These are phyloP conservation scores for Peromyscus maniculatus DNA, from an alignment of 2,113 vertebrate genomes.

Conservation along the genomic window DNA sequence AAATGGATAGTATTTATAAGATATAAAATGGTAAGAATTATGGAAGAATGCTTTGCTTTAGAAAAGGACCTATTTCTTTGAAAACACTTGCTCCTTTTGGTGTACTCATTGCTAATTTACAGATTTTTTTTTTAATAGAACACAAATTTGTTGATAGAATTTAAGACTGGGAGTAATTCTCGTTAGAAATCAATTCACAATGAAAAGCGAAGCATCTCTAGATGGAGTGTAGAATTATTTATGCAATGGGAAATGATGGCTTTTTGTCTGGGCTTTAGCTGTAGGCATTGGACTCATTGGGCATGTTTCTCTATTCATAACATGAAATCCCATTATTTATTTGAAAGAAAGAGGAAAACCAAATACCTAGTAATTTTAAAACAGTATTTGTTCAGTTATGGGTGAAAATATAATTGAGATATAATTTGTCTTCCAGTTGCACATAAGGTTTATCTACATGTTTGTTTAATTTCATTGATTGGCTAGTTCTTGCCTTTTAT, in stretches of 20 bases:
- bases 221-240: conserved; percentile 39
- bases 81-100: conserved; percentile 25
- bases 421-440: not conserved
- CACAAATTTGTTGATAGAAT: conserved; percentile 33
- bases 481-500: not conserved
- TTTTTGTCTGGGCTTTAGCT: not conserved
- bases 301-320: conserved; percentile 2
- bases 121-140: not conserved
- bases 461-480: not conserved
- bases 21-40: not conserved
- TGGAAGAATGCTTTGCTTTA: conserved; percentile 17
- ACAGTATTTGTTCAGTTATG: conserved; percentile 46
- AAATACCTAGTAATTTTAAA: conserved; percentile 39
- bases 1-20: not conserved
- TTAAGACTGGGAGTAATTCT: not conserved
- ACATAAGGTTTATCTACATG: not conserved
- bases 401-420: conserved; percentile 31
- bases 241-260: conserved; percentile 29
- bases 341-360: conserved; percentile 57
- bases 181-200: conserved; percentile 40
- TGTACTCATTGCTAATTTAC: not conserved
- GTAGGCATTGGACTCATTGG: conserved; percentile 24
- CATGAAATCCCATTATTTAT: conserved; percentile 34
- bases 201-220: not conserved
- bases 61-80: not conserved